These are phyloP conservation scores for Nymphalis c-album DNA, from an alignment of 2,888 invertebrate genomes.

Conservation along the genomic window DNA sequence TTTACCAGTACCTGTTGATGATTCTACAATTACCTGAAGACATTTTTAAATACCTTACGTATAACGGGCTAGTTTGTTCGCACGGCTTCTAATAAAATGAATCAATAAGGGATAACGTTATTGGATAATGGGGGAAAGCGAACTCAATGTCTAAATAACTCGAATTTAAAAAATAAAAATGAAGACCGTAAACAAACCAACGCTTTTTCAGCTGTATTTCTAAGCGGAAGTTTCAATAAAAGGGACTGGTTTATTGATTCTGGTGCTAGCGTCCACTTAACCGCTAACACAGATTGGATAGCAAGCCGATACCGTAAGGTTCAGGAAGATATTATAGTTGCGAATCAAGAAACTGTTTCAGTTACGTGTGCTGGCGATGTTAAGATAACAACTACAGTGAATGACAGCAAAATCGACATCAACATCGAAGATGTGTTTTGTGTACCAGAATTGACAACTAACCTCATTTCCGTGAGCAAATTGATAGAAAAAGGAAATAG, in stretches of 20 bases:
- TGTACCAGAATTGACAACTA: not conserved
- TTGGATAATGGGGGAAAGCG: no score
- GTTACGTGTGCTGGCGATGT: conserved; percentile 4
- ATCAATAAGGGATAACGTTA: no score
- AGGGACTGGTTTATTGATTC: conserved; percentile 39
- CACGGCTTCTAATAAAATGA: no score
- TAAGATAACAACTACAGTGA: not conserved
- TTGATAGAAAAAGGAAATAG: not conserved
- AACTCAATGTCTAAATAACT: conserved; percentile 18
- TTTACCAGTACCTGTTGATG: no score
- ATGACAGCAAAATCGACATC: not conserved
- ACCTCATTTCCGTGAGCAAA: not conserved
- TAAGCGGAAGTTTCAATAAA: conserved; percentile 36
- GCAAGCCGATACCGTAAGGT: not conserved
- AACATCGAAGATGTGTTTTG: not conserved
- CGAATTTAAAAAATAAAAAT: not conserved
- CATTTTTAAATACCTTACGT: no score
- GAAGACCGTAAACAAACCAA: conserved; percentile 26
- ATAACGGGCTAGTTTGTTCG: no score
- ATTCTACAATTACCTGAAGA: no score
- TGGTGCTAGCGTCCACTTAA: conserved; percentile 39
- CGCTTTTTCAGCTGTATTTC: conserved; percentile 38
- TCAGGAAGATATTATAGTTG: not conserved
- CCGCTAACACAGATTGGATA: conserved; percentile 11
- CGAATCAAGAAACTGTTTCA: not conserved